Conservation (phyloP, 2,113 vertebrate genomes). For the Microtus richardsoni region DNA sequence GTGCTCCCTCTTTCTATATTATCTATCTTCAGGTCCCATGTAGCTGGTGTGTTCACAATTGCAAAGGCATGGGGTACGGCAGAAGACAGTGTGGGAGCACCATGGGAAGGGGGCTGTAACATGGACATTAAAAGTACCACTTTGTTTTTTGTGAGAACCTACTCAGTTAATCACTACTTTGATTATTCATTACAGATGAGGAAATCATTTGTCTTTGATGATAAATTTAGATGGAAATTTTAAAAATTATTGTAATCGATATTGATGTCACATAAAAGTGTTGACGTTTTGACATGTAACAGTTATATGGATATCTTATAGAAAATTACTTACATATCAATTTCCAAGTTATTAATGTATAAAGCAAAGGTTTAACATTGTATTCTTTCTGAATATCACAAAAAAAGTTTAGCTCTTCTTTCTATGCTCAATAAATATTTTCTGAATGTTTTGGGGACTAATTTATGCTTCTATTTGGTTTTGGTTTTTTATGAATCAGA, state of each 20-base stretch:
- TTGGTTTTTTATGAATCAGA: not conserved
- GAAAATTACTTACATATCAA: not conserved
- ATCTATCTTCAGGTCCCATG: not conserved
- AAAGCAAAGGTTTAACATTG: not conserved
- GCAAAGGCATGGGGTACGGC: no score
- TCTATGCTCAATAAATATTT: not conserved
- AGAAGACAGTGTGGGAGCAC: not conserved
- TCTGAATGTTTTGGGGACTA: not conserved
- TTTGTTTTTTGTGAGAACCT: not conserved
- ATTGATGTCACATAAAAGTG: not conserved
- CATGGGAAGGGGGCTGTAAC: not conserved
- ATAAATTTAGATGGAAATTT: not conserved
- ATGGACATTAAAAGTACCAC: not conserved
- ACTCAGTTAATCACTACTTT: not conserved
- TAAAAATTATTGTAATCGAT: not conserved
- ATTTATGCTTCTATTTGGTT: not conserved
- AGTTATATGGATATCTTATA: not conserved
- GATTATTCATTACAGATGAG: not conserved
- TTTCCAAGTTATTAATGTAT: not conserved
- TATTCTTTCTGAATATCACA: not conserved
- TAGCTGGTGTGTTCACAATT: not conserved
- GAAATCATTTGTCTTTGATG: not conserved
- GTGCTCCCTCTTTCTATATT: not conserved
- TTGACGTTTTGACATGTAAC: not conserved
- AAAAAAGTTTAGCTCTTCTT: not conserved